Evolutionary conservation across 2,888 invertebrate species (phyloP).

Genomic region (Abscondita cerata): DNA sequence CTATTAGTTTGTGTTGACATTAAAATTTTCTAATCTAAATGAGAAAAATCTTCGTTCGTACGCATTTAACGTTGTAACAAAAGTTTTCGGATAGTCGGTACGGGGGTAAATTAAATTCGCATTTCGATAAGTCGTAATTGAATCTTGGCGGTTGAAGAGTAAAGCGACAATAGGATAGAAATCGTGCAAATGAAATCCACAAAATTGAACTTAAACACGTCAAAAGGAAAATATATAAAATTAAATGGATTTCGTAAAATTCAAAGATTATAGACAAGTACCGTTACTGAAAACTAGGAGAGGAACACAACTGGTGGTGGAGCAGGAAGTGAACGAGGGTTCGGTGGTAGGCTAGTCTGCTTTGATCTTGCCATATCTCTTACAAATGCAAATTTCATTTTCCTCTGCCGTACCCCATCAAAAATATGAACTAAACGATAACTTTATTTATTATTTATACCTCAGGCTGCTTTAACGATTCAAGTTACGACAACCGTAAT

Average conservation of each 20-base stretch:
- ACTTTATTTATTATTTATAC: slow-evolving; percentile 69
- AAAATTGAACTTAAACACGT: too few species aligned
- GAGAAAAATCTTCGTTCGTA: too few species aligned
- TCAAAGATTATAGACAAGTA: slow-evolving; percentile 22
- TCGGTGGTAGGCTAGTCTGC: slow-evolving; percentile 50
- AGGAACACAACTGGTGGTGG: slow-evolving; percentile 36
- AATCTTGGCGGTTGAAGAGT: too few species aligned
- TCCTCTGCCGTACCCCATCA: slow-evolving; percentile 61
- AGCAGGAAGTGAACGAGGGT: slow-evolving; percentile 35
- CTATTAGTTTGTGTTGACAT: too few species aligned
- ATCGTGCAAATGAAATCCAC: too few species aligned
- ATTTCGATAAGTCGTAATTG: too few species aligned
- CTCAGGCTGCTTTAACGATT: slow-evolving; percentile 53
- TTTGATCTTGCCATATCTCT: slow-evolving; percentile 63
- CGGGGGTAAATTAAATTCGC: too few species aligned
- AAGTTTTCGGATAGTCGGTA: too few species aligned
- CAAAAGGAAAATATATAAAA: background rate
- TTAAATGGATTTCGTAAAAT: slow-evolving; percentile 1
- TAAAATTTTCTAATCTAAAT: too few species aligned
- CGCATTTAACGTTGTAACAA: too few species aligned
- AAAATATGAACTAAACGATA: slow-evolving; percentile 70
- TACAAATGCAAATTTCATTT: slow-evolving; percentile 64
- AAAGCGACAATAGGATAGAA: too few species aligned
- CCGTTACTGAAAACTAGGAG: slow-evolving; percentile 42
- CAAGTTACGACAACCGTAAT: slow-evolving; percentile 41